A percentile compares a stretch with the other conserved stretches of the same genome.
These are phyloP conservation scores for Athalia rosae DNA, from an alignment of 2,888 invertebrate genomes.

Conservation along the genomic window DNA sequence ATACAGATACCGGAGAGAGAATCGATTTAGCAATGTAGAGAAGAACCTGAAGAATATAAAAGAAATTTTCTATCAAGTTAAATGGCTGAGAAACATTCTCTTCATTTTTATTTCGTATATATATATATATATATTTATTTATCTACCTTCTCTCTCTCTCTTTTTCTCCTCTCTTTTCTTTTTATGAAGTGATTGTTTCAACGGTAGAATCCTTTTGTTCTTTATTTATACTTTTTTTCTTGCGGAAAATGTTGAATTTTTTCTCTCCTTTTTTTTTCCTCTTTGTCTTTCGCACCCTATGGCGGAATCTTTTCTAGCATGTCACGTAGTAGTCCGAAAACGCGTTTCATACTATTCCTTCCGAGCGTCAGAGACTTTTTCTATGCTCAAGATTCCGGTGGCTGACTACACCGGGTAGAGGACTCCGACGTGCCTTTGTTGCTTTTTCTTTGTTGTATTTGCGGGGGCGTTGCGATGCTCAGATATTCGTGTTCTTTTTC, in stretches of 20 bases:
- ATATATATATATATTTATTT: neutral
- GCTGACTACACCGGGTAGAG: conserved; percentile 12
- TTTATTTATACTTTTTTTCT: too few relatives aligned
- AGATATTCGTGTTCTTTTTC: neutral
- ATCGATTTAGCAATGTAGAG: too few relatives aligned
- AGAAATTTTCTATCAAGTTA: too few relatives aligned
- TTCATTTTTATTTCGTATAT: neutral
- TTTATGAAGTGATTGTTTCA: neutral
- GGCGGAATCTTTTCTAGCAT: neutral
- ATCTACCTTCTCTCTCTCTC: neutral
- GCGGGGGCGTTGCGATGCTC: conserved; percentile 14
- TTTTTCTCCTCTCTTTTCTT: neutral
- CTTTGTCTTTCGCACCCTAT: neutral
- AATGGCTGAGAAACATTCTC: neutral
- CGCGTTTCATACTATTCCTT: conserved; percentile 1
- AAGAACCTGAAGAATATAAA: too few relatives aligned
- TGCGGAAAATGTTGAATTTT: too few relatives aligned
- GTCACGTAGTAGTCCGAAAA: conserved; percentile 14
- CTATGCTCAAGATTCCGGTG: conserved; percentile 34
- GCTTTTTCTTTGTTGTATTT: conserved; percentile 23
- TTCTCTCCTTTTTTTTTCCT: neutral
- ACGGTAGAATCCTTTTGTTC: too few relatives aligned
- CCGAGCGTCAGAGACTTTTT: conserved; percentile 2
- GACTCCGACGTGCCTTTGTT: conserved; percentile 31
- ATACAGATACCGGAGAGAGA: too few relatives aligned